Conservation (phyloP, 2,797 vertebrate species). For the Microctenopoma steveboyesi region DNA sequence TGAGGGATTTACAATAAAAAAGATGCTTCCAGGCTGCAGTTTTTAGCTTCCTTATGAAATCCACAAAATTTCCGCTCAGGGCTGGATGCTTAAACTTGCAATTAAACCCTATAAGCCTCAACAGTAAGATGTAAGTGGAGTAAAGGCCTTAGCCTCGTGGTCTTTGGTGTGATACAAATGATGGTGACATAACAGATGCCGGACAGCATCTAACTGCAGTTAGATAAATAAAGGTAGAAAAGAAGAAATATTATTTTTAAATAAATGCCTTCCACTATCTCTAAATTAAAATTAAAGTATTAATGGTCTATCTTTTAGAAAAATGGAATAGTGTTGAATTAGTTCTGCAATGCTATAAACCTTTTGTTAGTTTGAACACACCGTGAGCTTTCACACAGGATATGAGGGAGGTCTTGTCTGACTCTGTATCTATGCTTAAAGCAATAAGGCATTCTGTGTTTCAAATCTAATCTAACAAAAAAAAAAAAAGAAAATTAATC, state of each 20-base stretch:
- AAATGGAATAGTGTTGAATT: not conserved
- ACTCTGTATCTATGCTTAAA: slow-evolving; percentile 23
- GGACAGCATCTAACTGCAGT: not conserved
- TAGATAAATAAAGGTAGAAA: no score
- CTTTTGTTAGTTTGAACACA: slow-evolving; percentile 19
- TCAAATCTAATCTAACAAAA: slow-evolving; percentile 16
- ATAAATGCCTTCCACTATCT: slow-evolving; percentile 1
- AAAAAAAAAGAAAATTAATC: slow-evolving; percentile 26
- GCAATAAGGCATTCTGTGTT: slow-evolving; percentile 21
- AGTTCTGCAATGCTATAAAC: not conserved
- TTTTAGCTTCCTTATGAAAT: slow-evolving; percentile 15
- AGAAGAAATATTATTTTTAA: no score
- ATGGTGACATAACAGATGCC: no score
- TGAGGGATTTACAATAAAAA: slow-evolving; percentile 28
- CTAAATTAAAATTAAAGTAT: slow-evolving; percentile 1
- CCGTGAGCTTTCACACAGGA: slow-evolving; percentile 29
- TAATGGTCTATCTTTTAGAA: not conserved
- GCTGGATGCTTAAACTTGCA: not conserved
- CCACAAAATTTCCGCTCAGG: not conserved
- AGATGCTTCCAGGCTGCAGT: slow-evolving; percentile 15
- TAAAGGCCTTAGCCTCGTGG: not conserved
- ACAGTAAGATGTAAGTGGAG: not conserved
- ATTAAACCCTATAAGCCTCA: not conserved
- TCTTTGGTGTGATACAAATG: no score
- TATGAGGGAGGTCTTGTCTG: slow-evolving; percentile 32